These are phyloP conservation scores for Idaea biselata DNA, from an alignment of 2,888 invertebrate species.

Conservation along the genomic window DNA sequence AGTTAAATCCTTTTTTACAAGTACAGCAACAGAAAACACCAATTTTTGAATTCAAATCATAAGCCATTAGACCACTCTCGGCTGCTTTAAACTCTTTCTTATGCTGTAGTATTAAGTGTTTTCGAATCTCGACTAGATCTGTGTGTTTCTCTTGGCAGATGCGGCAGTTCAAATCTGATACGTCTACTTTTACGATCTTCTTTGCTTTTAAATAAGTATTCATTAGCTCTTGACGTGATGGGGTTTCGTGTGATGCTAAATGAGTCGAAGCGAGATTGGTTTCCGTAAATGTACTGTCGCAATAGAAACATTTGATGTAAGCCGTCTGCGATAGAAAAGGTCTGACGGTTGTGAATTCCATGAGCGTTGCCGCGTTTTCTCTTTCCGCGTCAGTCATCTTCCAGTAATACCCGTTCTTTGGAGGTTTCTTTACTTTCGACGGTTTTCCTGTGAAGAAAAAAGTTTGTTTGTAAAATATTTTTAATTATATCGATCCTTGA, in stretches of 20 bases:
- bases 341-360: slow-evolving; percentile 62
- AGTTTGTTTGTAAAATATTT: neutral
- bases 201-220: slow-evolving; percentile 70
- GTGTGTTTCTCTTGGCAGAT: slow-evolving; percentile 64
- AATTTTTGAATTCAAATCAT: slow-evolving; percentile 53
- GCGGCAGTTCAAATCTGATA: slow-evolving; percentile 63
- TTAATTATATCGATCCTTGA: neutral
- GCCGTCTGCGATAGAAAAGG: slow-evolving; percentile 73
- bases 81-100: slow-evolving; percentile 69
- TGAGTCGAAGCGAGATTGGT: slow-evolving; percentile 60
- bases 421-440: neutral
- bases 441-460: neutral
- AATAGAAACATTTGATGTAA: slow-evolving; percentile 71
- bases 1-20: slow-evolving; percentile 64
- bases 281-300: slow-evolving; percentile 66
- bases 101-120: slow-evolving; percentile 53
- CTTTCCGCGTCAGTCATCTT: slow-evolving; percentile 74
- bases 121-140: slow-evolving; percentile 61
- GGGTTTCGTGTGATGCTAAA: slow-evolving; percentile 47
- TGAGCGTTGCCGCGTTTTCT: slow-evolving; percentile 67
- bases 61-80: slow-evolving; percentile 69
- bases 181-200: slow-evolving; percentile 70
- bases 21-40: slow-evolving; percentile 63
- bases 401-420: slow-evolving; percentile 37
- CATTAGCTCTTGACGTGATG: slow-evolving; percentile 51